Conservation (phyloP, 2,797 vertebrate genomes). For the Hafferia zeledoni region DNA sequence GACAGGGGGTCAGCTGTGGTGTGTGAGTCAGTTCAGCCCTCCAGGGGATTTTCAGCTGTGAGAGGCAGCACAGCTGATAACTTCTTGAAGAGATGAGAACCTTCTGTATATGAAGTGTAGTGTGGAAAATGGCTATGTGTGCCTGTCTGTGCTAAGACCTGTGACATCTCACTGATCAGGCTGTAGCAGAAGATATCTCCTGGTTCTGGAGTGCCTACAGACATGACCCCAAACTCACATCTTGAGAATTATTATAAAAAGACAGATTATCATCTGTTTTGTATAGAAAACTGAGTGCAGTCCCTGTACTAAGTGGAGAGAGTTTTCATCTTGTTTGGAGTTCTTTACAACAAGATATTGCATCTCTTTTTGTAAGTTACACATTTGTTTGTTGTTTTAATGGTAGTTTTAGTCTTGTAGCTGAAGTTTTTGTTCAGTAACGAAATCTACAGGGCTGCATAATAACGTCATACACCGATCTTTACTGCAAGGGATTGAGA, state of each 20-base stretch:
- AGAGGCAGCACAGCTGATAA: background rate
- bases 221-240: background rate
- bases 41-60: background rate
- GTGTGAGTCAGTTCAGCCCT: background rate
- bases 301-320: background rate
- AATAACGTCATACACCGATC: background rate
- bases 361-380: background rate
- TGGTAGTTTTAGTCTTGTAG: background rate
- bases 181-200: background rate
- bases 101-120: background rate
- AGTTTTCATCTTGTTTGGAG: background rate
- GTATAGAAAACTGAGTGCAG: background rate
- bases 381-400: background rate
- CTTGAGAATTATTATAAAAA: background rate
- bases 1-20: background rate
- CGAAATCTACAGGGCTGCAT: background rate
- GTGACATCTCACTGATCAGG: background rate
- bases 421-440: background rate
- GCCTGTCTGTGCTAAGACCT: background rate
- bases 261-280: background rate
- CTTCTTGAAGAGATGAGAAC: background rate
- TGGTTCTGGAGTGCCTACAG: background rate
- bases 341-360: background rate
- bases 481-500: background rate
- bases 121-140: background rate